These are phyloP conservation scores for Acipenser transmontanus DNA, from an alignment of 2,797 vertebrate species.

Conservation along the genomic window DNA sequence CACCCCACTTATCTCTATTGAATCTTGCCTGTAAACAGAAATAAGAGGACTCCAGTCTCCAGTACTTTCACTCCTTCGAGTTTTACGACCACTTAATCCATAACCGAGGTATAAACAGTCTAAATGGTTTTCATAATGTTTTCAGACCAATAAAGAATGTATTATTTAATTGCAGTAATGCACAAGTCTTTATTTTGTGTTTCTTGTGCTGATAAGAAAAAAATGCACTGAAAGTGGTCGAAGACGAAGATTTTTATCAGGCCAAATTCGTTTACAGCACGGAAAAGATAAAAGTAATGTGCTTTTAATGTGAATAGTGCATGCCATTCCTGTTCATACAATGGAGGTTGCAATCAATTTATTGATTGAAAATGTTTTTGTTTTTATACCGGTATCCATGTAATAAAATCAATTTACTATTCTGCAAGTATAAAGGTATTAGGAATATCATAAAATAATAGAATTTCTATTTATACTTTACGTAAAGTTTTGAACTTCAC, in stretches of 20 bases:
- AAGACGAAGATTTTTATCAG: not conserved
- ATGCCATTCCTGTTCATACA: no score
- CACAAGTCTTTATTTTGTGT: not conserved
- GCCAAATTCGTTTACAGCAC: no score
- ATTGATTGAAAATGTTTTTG: no score
- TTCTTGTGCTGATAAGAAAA: not conserved
- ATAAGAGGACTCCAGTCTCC: not conserved
- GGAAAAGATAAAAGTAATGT: no score
- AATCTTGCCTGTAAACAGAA: not conserved
- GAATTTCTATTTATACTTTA: no score
- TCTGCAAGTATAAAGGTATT: no score
- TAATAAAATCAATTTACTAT: no score
- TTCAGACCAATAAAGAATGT: conserved; percentile 3
- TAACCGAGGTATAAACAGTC: not conserved
- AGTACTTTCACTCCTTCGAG: not conserved
- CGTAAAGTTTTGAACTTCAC: no score
- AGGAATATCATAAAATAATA: no score
- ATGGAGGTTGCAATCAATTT: no score
- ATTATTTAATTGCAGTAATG: conserved; percentile 9
- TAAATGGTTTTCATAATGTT: not conserved
- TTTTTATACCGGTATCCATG: no score
- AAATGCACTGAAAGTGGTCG: not conserved
- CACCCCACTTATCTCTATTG: not conserved
- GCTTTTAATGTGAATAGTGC: no score
- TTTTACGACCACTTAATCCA: conserved; percentile 9